These are phyloP conservation scores for Atrichornis clamosus DNA, from an alignment of 2,113 vertebrate species.

Conservation along the genomic window DNA sequence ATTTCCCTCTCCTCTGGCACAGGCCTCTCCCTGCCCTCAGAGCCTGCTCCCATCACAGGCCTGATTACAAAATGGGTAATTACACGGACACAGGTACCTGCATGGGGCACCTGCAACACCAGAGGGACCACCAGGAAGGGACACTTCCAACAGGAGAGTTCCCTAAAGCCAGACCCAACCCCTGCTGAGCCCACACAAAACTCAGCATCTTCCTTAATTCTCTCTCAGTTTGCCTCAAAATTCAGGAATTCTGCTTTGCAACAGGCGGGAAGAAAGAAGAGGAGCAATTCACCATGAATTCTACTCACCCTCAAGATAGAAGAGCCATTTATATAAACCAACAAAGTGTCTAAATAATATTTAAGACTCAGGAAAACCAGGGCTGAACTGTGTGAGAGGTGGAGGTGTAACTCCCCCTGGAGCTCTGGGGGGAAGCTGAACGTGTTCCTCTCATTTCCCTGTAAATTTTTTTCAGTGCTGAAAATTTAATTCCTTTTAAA, in stretches of 20 bases:
- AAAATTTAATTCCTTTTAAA: not conserved
- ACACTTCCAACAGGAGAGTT: not conserved
- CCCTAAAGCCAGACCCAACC: not conserved
- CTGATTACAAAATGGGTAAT: not conserved
- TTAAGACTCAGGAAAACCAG: not conserved
- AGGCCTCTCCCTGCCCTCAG: not conserved
- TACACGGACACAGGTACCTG: not conserved
- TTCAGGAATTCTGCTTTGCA: not conserved
- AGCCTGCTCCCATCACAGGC: not conserved
- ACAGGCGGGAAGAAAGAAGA: not conserved
- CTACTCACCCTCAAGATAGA: not conserved
- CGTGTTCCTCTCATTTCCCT: not conserved
- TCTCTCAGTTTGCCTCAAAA: not conserved
- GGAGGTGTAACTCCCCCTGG: not conserved
- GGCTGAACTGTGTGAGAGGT: not conserved
- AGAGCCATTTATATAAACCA: not conserved
- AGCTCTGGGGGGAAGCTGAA: not conserved
- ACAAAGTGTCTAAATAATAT: not conserved
- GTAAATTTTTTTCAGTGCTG: not conserved
- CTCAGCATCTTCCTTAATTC: not conserved
- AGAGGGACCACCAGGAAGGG: not conserved
- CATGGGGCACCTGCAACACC: not conserved
- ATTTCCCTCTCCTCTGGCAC: not conserved
- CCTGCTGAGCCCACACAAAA: not conserved
- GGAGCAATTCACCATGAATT: not conserved